Conservation (phyloP, 2,113 vertebrate species). For the Lepisosteus osseus region DNA sequence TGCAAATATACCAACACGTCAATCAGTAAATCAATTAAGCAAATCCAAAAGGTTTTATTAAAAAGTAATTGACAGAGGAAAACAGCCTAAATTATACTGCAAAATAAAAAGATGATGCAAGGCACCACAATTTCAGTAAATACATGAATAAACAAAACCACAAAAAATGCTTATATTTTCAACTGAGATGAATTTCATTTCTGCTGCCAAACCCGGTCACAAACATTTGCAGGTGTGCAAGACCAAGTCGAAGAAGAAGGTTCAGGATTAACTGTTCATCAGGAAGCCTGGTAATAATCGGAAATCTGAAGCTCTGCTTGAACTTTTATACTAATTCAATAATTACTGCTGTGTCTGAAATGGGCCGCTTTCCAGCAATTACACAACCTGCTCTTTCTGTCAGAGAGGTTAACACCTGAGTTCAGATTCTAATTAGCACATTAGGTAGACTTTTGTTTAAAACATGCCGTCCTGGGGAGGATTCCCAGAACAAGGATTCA, state of each 20-base stretch:
- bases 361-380: conserved; percentile 76
- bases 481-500: conserved; percentile 69
- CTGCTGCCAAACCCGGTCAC: conserved; percentile 14
- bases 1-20: too few species aligned
- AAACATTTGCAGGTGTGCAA: conserved; percentile 12
- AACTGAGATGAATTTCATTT: too few species aligned
- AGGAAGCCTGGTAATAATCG: conserved; percentile 79
- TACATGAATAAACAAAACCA: too few species aligned
- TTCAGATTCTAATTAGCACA: conserved; percentile 80
- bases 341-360: conserved; percentile 87
- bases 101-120: too few species aligned
- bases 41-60: too few species aligned
- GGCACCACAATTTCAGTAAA: too few species aligned
- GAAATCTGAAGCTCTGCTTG: conserved; percentile 89
- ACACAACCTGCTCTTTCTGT: conserved; percentile 68
- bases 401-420: conserved; percentile 79
- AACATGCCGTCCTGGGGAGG: conserved; percentile 55
- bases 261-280: conserved; percentile 82
- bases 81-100: too few species aligned
- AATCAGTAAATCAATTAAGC: too few species aligned
- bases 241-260: conserved; percentile 23
- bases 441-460: conserved; percentile 71
- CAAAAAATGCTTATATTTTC: too few species aligned
- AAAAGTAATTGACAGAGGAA: too few species aligned
- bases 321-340: conserved; percentile 97